Evolutionary conservation across 35 echinoderm and acorn worm species (phyloP).

Genomic region (Patiria miniata): DNA sequence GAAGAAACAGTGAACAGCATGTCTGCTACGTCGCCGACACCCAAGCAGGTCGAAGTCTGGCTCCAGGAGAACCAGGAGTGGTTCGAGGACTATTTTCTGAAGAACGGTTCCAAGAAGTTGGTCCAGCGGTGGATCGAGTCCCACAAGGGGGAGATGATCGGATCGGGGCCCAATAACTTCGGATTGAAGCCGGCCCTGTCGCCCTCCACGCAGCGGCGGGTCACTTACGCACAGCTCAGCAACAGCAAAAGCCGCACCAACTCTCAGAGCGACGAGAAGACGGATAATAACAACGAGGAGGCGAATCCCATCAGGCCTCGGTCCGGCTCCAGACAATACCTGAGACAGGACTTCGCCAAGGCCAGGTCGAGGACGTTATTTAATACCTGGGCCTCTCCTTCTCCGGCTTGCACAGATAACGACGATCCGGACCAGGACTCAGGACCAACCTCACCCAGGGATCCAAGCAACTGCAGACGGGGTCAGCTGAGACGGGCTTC

Average conservation of each 20-base stretch:
- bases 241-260: slow-evolving; percentile 3
- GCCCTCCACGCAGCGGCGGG: background rate
- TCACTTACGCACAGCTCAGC: slow-evolving; percentile 40
- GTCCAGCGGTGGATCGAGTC: slow-evolving; percentile 79
- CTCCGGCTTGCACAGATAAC: slow-evolving; percentile 16
- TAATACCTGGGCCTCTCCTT: slow-evolving; percentile 70
- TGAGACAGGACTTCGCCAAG: slow-evolving; percentile 95
- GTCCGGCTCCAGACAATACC: slow-evolving; percentile 90
- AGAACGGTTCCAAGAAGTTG: slow-evolving; percentile 57
- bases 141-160: slow-evolving; percentile 34
- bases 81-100: slow-evolving; percentile 91
- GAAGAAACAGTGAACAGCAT: background rate
- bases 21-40: background rate
- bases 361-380: slow-evolving; percentile 85
- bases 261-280: slow-evolving; percentile 49
- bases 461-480: slow-evolving; percentile 28
- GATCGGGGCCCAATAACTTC: slow-evolving; percentile 14
- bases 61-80: slow-evolving; percentile 77
- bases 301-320: slow-evolving; percentile 63
- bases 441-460: slow-evolving; percentile 32
- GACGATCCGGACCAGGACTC: background rate
- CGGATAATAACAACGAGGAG: slow-evolving; percentile 66
- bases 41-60: slow-evolving; percentile 77
- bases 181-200: slow-evolving; percentile 3
- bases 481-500: slow-evolving; percentile 80